These are phyloP conservation scores for Sebastes schlegelii DNA, from an alignment of 2,113 vertebrate species.

Conservation along the genomic window DNA sequence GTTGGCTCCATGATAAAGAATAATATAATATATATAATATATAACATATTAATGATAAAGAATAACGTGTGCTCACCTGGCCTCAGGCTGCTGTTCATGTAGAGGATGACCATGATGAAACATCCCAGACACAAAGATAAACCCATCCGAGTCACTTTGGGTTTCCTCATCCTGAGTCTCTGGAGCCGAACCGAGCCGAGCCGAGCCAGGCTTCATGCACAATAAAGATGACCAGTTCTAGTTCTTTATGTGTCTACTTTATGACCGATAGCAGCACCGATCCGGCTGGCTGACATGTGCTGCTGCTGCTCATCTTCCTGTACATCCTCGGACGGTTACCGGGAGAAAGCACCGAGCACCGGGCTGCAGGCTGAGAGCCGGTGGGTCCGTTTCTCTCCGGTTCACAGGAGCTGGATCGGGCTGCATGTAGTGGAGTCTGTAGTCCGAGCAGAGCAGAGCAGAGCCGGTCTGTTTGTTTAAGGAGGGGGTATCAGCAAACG, in stretches of 20 bases:
- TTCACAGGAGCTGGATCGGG: background rate
- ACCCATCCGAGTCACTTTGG: constrained; percentile 77
- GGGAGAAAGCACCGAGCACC: no score
- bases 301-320: constrained; percentile 31
- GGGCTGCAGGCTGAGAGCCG: no score
- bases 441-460: constrained; percentile 22
- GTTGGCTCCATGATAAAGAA: background rate
- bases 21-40: no score
- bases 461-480: constrained; percentile 21
- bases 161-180: constrained; percentile 83
- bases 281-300: constrained; percentile 42
- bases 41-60: background rate
- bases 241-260: constrained; percentile 35
- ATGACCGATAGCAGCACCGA: constrained; percentile 56
- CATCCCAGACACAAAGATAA: constrained; percentile 86
- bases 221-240: background rate
- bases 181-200: constrained; percentile 20
- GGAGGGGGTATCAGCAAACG: background rate
- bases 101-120: constrained; percentile 85
- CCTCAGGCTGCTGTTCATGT: constrained; percentile 85
- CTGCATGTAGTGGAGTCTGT: background rate
- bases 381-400: no score
- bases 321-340: constrained; percentile 50
- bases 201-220: constrained; percentile 30
- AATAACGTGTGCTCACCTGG: constrained; percentile 80